Conservation (phyloP, 2,113 vertebrate genomes). For the Helogale parvula region DNA sequence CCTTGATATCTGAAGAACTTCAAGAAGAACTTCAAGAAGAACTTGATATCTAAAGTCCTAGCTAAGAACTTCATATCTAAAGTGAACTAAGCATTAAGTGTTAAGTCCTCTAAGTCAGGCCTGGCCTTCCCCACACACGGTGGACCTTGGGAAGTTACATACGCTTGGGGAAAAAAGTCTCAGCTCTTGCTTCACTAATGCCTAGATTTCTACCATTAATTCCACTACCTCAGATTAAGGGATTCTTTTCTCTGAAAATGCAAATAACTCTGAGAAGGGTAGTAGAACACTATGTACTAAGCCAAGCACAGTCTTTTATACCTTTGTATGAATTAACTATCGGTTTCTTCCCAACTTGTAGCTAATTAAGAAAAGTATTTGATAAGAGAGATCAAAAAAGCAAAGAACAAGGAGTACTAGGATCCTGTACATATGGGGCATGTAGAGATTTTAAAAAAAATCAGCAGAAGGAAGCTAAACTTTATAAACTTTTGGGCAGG, state of each 20-base stretch:
- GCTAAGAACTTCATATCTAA: not conserved
- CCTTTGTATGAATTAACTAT: not conserved
- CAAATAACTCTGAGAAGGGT: not conserved
- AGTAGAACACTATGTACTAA: not conserved
- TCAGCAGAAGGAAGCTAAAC: not conserved
- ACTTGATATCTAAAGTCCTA: no score
- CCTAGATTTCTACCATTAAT: not conserved
- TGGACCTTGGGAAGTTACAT: not conserved
- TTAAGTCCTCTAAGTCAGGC: not conserved
- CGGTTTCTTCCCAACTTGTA: not conserved
- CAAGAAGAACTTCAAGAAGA: no score
- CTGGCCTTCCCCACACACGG: not conserved
- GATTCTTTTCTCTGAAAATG: conserved; percentile 13
- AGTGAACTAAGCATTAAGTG: not conserved
- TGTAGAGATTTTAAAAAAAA: not conserved
- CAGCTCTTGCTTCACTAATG: not conserved
- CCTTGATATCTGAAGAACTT: not conserved
- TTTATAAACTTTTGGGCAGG: not conserved
- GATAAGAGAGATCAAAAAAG: not conserved
- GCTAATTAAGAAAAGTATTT: not conserved
- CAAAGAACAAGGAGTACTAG: not conserved
- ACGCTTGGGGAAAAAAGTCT: not conserved
- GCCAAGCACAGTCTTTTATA: not conserved
- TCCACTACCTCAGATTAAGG: not conserved
- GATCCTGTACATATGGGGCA: not conserved